Conservation (phyloP, 2,113 vertebrate species). For the Sigmodon hispidus region DNA sequence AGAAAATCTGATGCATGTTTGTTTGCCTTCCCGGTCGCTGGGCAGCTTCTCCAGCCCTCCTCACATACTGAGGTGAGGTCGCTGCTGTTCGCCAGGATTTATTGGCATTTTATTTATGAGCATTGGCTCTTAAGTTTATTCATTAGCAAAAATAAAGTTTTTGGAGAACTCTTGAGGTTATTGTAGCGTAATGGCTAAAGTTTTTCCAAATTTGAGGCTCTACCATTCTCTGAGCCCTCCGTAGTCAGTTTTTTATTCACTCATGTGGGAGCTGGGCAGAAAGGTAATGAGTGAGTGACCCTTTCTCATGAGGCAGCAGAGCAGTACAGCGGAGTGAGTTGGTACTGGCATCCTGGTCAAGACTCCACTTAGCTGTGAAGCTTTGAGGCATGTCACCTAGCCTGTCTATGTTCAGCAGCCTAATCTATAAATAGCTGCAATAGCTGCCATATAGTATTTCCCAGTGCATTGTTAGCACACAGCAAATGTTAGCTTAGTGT, state of each 20-base stretch:
- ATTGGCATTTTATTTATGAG: not conserved
- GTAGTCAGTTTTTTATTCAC: too few relatives aligned
- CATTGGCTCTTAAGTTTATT: not conserved
- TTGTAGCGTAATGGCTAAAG: not conserved
- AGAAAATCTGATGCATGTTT: accelerated
- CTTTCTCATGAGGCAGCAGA: not conserved
- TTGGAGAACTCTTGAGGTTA: not conserved
- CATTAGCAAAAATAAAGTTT: not conserved
- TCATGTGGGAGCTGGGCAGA: not conserved
- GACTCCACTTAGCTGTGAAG: not conserved
- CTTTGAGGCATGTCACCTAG: not conserved
- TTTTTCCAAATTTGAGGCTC: not conserved
- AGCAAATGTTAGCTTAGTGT: not conserved
- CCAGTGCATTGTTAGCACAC: accelerated
- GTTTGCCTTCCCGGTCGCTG: not conserved
- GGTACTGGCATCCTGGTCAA: not conserved
- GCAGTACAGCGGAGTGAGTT: accelerated
- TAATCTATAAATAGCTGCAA: accelerated
- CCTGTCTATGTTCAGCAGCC: not conserved
- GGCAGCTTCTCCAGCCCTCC: not conserved
- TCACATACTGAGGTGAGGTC: not conserved
- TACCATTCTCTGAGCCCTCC: not conserved
- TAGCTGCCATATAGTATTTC: accelerated
- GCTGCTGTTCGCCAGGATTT: not conserved
- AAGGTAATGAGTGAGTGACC: too few relatives aligned